Evolutionary conservation across 2,888 invertebrate genomes (phyloP), one percentile per base, ranked within the genome.

Genomic region (Liopterus haemorrhoidalis): DNA sequence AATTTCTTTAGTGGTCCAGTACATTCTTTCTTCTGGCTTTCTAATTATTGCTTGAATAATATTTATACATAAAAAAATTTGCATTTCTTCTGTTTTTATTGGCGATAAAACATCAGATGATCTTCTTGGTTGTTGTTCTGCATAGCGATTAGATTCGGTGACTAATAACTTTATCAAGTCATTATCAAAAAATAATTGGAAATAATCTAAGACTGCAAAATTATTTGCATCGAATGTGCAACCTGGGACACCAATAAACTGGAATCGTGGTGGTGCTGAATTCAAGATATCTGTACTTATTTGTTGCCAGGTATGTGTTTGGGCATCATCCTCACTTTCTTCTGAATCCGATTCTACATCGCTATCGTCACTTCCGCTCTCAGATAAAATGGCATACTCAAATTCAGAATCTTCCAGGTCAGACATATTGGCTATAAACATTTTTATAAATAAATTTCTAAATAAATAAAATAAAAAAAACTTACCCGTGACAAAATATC

Each of bases 11-110:
- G 38, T 50, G 11, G 46, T 43, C 51, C 51, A 51, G 33, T 49
- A 50, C 40, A 47, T 43, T 39, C 49, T 39, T 28, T 50, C 48
- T 31, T 44, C 47, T 31, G 47, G 49, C 25, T 50, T 51, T 25
- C 41, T 40, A 12, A 38, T 21, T 5, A 50, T 30, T 3, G 49
- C 38, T 35, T 49, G 37, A 14, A 40, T 21, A 21, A 50, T 36
- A 32, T 39, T 32, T n/a, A 48, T 48, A 12, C 19, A 33, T 16
- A 48, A 48, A 48, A 48, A 46, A 5, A 47, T 37, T 37, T 42
- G 19, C 46, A 46, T 46, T 27, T 28, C 28, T 12, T 28, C 28
- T 28, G 28, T 28, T 28, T 28, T 28, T 28, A 5, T 28, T 11
- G 28, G 28, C 28, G 12, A 28, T 28, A 8, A 28, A 28, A 28